A percentile compares a stretch with the other conserved stretches of the same genome.
Conservation (phyloP, 2,113 vertebrate genomes). For the Neogobius melanostomus region DNA sequence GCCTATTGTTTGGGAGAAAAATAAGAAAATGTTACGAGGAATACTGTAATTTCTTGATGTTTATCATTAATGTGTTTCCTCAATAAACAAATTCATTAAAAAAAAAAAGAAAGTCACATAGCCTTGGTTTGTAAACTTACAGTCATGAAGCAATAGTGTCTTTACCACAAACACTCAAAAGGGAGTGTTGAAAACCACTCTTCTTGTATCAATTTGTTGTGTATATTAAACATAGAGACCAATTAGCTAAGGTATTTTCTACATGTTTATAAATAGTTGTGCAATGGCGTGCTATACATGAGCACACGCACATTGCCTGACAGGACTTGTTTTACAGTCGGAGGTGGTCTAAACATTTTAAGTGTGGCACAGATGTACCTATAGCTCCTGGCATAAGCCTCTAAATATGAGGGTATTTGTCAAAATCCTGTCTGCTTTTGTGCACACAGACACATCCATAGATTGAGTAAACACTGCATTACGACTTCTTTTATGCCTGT, state of each 20-base stretch:
- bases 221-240: not conserved
- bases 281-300: not conserved
- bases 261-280: not conserved
- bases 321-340: slow-evolving; percentile 21
- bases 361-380: slow-evolving; percentile 42
- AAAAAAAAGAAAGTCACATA: too few relatives aligned
- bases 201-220: too few relatives aligned
- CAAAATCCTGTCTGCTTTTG: slow-evolving; percentile 38
- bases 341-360: slow-evolving; percentile 34
- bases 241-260: not conserved
- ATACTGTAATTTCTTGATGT: too few relatives aligned
- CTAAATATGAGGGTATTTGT: slow-evolving; percentile 49
- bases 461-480: slow-evolving; percentile 20
- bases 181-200: too few relatives aligned
- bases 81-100: too few relatives aligned
- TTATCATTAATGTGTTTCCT: too few relatives aligned
- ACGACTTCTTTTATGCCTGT: not conserved
- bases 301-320: not conserved
- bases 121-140: too few relatives aligned
- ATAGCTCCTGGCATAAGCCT: slow-evolving; percentile 36
- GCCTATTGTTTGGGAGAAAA: too few relatives aligned
- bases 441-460: not conserved
- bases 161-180: too few relatives aligned
- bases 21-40: too few relatives aligned
- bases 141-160: too few relatives aligned